Evolutionary conservation across 2,113 vertebrate species (phyloP).

Genomic region (Cephalopholis sonnerati): DNA sequence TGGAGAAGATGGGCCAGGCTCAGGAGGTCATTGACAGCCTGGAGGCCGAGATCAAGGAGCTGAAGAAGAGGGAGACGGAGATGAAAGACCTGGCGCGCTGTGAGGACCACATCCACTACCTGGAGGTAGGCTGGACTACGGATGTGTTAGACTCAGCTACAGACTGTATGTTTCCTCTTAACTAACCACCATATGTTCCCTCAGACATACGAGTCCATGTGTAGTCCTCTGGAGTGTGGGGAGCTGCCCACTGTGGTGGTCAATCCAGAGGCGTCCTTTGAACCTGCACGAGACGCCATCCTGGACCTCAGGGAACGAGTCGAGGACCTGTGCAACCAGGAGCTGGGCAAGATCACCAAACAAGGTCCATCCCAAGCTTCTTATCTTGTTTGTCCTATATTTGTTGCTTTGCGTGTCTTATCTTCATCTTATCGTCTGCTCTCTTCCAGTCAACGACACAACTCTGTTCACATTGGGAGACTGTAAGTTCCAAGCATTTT

Average conservation of each 20-base stretch:
- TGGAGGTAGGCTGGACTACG: slow-evolving; percentile 70
- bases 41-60: slow-evolving; percentile 78
- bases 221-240: slow-evolving; percentile 68
- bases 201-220: slow-evolving; percentile 78
- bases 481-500: slow-evolving; percentile 56
- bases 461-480: slow-evolving; percentile 75
- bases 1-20: slow-evolving; percentile 81
- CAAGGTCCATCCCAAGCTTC: slow-evolving; percentile 64
- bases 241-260: slow-evolving; percentile 74
- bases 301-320: slow-evolving; percentile 78
- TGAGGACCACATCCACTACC: slow-evolving; percentile 84
- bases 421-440: background rate
- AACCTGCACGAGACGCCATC: slow-evolving; percentile 67
- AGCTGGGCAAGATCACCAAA: slow-evolving; percentile 83
- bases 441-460: slow-evolving; percentile 79
- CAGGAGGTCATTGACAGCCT: slow-evolving; percentile 77
- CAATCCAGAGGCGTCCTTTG: slow-evolving; percentile 78
- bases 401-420: background rate
- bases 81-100: slow-evolving; percentile 79
- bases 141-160: background rate
- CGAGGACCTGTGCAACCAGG: slow-evolving; percentile 84
- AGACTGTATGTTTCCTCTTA: background rate
- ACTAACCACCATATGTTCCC: background rate
- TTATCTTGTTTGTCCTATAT: background rate
- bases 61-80: slow-evolving; percentile 77